phyloP scores from a whole-genome alignment of 2,888 invertebrate species.

The Bellardia bayeri region DNA sequence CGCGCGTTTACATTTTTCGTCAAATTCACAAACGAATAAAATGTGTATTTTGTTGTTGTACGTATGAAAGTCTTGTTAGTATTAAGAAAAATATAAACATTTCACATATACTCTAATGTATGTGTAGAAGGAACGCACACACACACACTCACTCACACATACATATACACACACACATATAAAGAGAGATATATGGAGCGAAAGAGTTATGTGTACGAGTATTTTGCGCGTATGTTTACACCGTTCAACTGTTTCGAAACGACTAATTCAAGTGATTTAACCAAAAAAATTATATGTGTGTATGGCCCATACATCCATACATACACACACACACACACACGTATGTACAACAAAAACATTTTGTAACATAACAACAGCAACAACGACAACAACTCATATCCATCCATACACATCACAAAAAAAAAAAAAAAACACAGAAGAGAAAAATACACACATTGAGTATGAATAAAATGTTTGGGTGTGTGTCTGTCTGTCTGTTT shows the following conservation, averaged over 20 bases:
- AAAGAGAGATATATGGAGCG: conserved; percentile 41
- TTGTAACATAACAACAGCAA: conserved; percentile 74
- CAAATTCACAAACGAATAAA: conserved; percentile 60
- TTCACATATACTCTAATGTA: conserved; percentile 44
- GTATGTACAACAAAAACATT: conserved; percentile 55
- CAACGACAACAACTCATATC: conserved; percentile 64
- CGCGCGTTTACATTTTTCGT: conserved; percentile 66
- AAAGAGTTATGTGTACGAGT: conserved; percentile 75
- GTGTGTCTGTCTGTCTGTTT: conserved; percentile 44
- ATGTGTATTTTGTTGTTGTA: conserved; percentile 58
- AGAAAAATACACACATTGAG: conserved; percentile 11
- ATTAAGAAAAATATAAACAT: conserved; percentile 46
- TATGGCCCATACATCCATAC: conserved; percentile 69
- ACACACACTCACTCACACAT: conserved; percentile 10
- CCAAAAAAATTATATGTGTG: conserved; percentile 79
- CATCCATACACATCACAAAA: conserved; percentile 67
- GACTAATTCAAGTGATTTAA: conserved; percentile 83
- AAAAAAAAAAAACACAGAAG: conserved; percentile 32
- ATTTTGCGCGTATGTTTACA: conserved; percentile 81
- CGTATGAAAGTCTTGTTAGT: conserved; percentile 68
- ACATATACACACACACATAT: not conserved
- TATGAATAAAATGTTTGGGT: conserved; percentile 55
- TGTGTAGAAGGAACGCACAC: conserved; percentile 38
- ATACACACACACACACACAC: conserved; percentile 58
- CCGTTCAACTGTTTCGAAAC: conserved; percentile 85